Percentiles rank a stretch among this genome's conserved stretches.
phyloP scores from a whole-genome alignment of 2,797 vertebrate genomes.

The Sebastes iracundus region DNA sequence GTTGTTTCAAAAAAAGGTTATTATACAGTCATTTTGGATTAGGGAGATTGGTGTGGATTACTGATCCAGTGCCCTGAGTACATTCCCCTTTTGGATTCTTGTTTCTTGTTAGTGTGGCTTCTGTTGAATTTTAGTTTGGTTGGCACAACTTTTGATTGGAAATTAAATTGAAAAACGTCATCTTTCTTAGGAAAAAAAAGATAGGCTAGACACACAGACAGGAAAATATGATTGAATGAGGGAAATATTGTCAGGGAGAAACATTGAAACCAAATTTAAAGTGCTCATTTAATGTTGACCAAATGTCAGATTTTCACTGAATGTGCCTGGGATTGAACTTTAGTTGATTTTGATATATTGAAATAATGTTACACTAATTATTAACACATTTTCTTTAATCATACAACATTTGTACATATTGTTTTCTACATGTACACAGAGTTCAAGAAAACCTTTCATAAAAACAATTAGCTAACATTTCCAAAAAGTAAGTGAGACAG shows the following conservation, averaged over 20 bases:
- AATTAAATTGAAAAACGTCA: background rate
- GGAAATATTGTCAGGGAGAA: background rate
- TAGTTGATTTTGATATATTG: background rate
- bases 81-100: background rate
- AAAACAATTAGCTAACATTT: background rate
- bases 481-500: background rate
- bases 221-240: too few relatives aligned
- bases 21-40: background rate
- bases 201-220: too few relatives aligned
- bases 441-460: background rate
- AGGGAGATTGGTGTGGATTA: background rate
- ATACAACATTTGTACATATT: background rate
- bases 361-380: background rate
- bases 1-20: background rate
- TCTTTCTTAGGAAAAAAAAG: too few relatives aligned
- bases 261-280: background rate
- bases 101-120: background rate
- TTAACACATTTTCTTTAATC: background rate
- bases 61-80: background rate
- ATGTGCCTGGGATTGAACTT: background rate
- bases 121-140: background rate
- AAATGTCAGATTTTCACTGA: background rate
- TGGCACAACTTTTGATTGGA: background rate
- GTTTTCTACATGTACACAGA: background rate
- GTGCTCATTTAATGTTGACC: background rate